Evolutionary conservation across 2,888 invertebrate genomes (phyloP).

Genomic region (Phytoseiulus persimilis): DNA sequence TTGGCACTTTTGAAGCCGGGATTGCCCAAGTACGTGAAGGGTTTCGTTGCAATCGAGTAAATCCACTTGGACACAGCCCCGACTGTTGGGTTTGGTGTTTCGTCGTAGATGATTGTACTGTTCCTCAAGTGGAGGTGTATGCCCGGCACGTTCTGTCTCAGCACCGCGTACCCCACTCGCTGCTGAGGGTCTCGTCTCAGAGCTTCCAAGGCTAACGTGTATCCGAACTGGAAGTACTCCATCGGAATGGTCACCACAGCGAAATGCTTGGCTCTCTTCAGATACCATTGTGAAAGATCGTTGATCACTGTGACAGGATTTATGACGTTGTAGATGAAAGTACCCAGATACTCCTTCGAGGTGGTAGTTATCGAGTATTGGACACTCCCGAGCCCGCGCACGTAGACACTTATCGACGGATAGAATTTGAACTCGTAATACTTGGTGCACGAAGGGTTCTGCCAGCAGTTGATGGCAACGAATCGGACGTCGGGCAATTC

Average conservation of each 20-base stretch:
- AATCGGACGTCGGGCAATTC: slow-evolving; percentile 14
- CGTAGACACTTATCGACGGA: slow-evolving; percentile 21
- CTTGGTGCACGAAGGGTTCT: slow-evolving; percentile 13
- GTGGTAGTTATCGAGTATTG: background rate
- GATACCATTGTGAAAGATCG: background rate
- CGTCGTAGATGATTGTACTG: background rate
- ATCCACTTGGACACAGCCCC: slow-evolving; percentile 23
- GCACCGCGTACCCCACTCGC: background rate
- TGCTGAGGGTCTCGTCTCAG: slow-evolving; percentile 17
- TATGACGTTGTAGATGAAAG: slow-evolving; percentile 19
- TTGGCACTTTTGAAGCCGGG: slow-evolving; percentile 11
- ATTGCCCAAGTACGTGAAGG: background rate
- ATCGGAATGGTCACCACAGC: background rate
- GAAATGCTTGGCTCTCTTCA: slow-evolving; percentile 24
- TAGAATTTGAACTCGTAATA: slow-evolving; percentile 33
- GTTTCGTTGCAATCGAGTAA: background rate
- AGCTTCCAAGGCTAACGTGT: background rate
- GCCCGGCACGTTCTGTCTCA: background rate
- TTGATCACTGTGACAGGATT: background rate
- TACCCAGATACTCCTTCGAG: slow-evolving; percentile 11
- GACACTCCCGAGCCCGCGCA: slow-evolving; percentile 16
- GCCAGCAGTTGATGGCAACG: slow-evolving; percentile 30
- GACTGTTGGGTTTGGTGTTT: background rate
- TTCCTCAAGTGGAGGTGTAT: slow-evolving; percentile 1
- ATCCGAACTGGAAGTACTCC: slow-evolving; percentile 1